Evolutionary conservation across 2,888 invertebrate genomes (phyloP), one percentile per base, ranked within the genome.

Genomic region (Drosophila sordidapex): DNA sequence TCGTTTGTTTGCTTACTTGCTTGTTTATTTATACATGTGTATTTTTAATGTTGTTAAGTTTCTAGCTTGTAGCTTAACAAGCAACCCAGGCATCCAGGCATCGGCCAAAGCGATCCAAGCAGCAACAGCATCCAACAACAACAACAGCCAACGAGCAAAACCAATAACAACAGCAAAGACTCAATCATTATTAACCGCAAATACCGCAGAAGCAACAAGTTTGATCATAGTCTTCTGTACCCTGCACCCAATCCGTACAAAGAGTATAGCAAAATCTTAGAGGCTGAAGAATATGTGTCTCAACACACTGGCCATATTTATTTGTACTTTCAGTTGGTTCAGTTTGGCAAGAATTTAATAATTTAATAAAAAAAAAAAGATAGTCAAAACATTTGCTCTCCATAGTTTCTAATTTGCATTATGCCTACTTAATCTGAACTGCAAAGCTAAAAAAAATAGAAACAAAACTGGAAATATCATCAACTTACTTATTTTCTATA

Each of bases 1-100:
- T 70, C 64, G 74, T 71, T 64, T 67, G 74, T 58, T 68, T 75
- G 71, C 56, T 66, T 46, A 60, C 54, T 27, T 27, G 54, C 61
- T 79, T 79, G 70, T 67, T 76, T 81, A 73, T 79, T 79, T 75
- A 82, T 79, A 80, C 75, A 79, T 80, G 61, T 82, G 70, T 83
- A 74, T 74, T 83, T 76, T 79, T 68, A 83, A 80, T 82, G 70
- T 68, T 80, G 67, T 66, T 68, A 68, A 76, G 73, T 84, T 80
- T 83, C 82, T 76, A 74, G 70, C 70, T 68, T 71, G 62, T 69
- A 68, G 66, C 79, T 79, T 81, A 82, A 77, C 79, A 79, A 72
- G 77, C 81, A 67, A 13, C 57, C 53, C 63, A 64, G 64, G 43
- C 46, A 46, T 67, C 51, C 63, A 64, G 64, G 43, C 46, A 46